Conservation (phyloP, 2,888 invertebrate species). For the Mongoloraphidia duomilia region DNA sequence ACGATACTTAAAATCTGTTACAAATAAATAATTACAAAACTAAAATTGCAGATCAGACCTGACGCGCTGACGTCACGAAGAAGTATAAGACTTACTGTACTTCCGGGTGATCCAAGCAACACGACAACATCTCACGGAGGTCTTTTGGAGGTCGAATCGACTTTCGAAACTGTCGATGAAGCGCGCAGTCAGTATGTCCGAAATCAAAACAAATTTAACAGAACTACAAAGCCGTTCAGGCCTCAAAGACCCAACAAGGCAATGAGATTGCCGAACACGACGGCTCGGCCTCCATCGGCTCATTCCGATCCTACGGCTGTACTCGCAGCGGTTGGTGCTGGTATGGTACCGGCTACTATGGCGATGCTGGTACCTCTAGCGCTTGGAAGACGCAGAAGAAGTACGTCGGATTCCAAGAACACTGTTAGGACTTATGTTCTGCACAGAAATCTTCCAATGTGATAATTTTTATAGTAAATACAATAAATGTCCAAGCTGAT, state of each 20-base stretch:
- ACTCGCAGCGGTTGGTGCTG: slow-evolving; percentile 59
- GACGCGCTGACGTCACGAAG: slow-evolving; percentile 21
- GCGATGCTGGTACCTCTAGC: slow-evolving; percentile 69
- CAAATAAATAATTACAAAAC: neutral
- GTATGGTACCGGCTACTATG: slow-evolving; percentile 68
- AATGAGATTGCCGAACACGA: slow-evolving; percentile 13
- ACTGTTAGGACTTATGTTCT: too few relatives aligned
- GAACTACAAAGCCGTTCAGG: slow-evolving; percentile 12
- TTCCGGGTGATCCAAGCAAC: slow-evolving; percentile 50
- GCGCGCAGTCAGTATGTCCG: slow-evolving; percentile 31
- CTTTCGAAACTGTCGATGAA: slow-evolving; percentile 55
- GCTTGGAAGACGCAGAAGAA: slow-evolving; percentile 37
- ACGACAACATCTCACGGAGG: slow-evolving; percentile 61
- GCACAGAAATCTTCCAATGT: too few relatives aligned
- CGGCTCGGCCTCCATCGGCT: slow-evolving; percentile 21
- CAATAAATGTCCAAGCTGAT: too few relatives aligned
- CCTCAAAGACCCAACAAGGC: neutral
- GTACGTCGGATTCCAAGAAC: slow-evolving; percentile 11
- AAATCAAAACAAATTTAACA: slow-evolving; percentile 19
- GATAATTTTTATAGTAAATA: too few relatives aligned
- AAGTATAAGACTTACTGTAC: slow-evolving; percentile 45
- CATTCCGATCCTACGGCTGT: slow-evolving; percentile 43
- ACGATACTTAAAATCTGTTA: neutral
- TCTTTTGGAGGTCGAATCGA: slow-evolving; percentile 56
- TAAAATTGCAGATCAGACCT: slow-evolving; percentile 10